These are phyloP conservation scores for Cottoperca gobio DNA, from an alignment of 2,797 vertebrate genomes.

Conservation along the genomic window DNA sequence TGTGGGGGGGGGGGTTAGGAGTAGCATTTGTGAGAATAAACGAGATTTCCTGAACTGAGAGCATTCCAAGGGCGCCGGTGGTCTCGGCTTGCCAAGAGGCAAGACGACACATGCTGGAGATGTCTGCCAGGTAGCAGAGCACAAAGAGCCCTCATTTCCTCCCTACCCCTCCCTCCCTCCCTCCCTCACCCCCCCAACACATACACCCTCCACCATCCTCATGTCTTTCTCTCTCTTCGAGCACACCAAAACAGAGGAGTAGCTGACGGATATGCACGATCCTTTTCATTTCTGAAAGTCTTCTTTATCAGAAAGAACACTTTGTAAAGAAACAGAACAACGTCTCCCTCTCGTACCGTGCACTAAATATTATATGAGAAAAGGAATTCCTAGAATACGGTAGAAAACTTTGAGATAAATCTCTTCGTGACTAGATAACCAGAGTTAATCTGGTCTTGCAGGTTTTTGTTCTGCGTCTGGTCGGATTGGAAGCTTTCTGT, in stretches of 20 bases:
- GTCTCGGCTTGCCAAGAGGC: slow-evolving; percentile 88
- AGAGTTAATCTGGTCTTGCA: slow-evolving; percentile 36
- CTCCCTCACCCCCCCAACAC: neutral
- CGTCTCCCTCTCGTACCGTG: too few relatives aligned
- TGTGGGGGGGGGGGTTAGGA: slow-evolving; percentile 68
- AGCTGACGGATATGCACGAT: slow-evolving; percentile 32
- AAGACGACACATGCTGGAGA: slow-evolving; percentile 92
- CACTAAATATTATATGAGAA: neutral
- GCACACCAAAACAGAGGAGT: slow-evolving; percentile 59
- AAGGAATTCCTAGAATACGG: neutral
- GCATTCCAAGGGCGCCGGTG: slow-evolving; percentile 90
- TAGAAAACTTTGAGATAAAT: neutral
- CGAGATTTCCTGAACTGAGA: slow-evolving; percentile 91
- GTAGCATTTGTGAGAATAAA: slow-evolving; percentile 88
- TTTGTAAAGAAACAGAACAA: neutral
- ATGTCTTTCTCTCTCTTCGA: slow-evolving; percentile 41
- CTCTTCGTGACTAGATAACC: slow-evolving; percentile 1
- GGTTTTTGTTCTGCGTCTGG: slow-evolving; percentile 40
- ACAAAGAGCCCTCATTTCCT: slow-evolving; percentile 91
- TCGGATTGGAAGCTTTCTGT: slow-evolving; percentile 55
- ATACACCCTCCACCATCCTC: slow-evolving; percentile 35
- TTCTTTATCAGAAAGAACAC: slow-evolving; percentile 23
- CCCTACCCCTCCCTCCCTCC: slow-evolving; percentile 71
- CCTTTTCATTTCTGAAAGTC: slow-evolving; percentile 53
- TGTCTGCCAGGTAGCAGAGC: slow-evolving; percentile 89